Conservation (phyloP, 2,888 invertebrate species). For the Neoascia interrupta region DNA sequence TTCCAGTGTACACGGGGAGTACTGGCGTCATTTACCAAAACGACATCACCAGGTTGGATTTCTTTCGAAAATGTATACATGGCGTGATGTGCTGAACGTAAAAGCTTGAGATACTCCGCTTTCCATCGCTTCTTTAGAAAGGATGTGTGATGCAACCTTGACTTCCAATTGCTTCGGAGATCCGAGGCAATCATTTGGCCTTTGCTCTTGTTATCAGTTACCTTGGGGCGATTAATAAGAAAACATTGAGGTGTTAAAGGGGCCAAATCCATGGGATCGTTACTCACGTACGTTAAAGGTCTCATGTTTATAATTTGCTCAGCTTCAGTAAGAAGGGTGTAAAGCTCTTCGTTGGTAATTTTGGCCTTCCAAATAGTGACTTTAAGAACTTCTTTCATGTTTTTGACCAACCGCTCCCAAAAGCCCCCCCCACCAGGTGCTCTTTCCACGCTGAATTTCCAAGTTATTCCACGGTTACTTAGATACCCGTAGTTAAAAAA, state of each 20-base stretch:
- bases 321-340: not conserved
- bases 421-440: slow-evolving; percentile 6
- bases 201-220: not conserved
- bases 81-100: not conserved
- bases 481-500: not conserved
- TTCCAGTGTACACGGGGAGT: slow-evolving; percentile 32
- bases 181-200: not conserved
- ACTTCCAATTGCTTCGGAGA: slow-evolving; percentile 13
- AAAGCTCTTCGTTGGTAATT: not conserved
- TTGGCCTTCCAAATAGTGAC: too few relatives aligned
- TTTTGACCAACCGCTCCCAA: slow-evolving; percentile 15
- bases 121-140: slow-evolving; percentile 35
- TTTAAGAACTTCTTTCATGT: slow-evolving; percentile 7
- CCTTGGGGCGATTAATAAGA: not conserved
- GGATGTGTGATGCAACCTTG: slow-evolving; percentile 12
- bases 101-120: slow-evolving; percentile 7
- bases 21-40: slow-evolving; percentile 38
- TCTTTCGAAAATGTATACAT: not conserved
- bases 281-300: not conserved
- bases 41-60: slow-evolving; percentile 30
- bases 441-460: slow-evolving; percentile 1
- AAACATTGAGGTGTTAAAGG: slow-evolving; percentile 13
- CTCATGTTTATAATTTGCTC: slow-evolving; percentile 8
- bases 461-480: slow-evolving; percentile 22
- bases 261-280: slow-evolving; percentile 8